These are phyloP conservation scores for Trissonchulus latispiculum DNA, from an alignment of 2,888 invertebrate species.

Conservation along the genomic window DNA sequence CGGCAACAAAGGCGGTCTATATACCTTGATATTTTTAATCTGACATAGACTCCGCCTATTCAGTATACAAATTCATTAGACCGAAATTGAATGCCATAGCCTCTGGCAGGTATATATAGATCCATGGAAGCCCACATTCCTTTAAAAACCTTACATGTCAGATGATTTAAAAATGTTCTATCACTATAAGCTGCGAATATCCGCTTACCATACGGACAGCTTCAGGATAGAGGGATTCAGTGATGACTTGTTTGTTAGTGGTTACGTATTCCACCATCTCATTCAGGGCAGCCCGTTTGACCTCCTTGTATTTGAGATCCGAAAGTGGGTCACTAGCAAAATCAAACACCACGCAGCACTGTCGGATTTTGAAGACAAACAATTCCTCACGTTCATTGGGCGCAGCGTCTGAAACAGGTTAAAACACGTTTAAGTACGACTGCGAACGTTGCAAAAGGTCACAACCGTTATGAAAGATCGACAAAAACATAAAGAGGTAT, in stretches of 20 bases:
- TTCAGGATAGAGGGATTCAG: conserved; percentile 93
- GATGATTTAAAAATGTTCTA: too few relatives aligned
- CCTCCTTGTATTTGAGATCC: conserved; percentile 80
- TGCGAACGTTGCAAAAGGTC: conserved; percentile 7
- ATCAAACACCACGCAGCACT: conserved; percentile 97
- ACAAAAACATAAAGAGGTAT: not conserved
- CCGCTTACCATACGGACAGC: conserved; percentile 83
- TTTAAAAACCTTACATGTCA: too few relatives aligned
- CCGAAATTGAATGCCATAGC: too few relatives aligned
- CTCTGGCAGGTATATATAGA: too few relatives aligned
- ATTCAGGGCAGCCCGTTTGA: conserved; percentile 86
- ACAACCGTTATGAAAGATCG: not conserved
- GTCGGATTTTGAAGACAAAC: conserved; percentile 88
- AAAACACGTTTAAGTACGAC: too few relatives aligned
- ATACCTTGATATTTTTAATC: too few relatives aligned
- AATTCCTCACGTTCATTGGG: conserved; percentile 75
- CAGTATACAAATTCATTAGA: too few relatives aligned
- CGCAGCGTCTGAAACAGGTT: conserved; percentile 29
- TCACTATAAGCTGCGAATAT: too few relatives aligned
- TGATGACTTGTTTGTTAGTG: conserved; percentile 74
- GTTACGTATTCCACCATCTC: conserved; percentile 94
- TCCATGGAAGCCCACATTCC: too few relatives aligned
- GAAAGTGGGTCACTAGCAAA: conserved; percentile 82
- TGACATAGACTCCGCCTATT: too few relatives aligned
- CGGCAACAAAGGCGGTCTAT: too few relatives aligned